Conservation (phyloP, 2,113 vertebrate genomes). For the Tor tambroides region DNA sequence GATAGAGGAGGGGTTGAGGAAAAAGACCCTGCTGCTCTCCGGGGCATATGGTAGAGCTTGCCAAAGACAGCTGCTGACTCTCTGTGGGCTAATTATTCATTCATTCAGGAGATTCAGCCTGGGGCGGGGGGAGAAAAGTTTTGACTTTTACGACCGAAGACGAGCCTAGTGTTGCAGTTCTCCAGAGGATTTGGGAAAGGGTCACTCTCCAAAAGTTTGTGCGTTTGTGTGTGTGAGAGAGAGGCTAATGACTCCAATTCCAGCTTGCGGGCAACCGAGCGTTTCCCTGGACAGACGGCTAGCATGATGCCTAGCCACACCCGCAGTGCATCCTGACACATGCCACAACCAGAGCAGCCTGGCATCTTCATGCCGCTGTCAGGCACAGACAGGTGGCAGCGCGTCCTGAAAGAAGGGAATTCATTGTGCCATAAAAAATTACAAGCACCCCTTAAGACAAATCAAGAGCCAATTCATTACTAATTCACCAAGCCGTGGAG, state of each 20-base stretch:
- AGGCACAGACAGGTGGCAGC: conserved; percentile 51
- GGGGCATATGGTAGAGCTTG: conserved; percentile 63
- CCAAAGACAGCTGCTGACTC: conserved; percentile 64
- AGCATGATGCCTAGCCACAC: conserved; percentile 54
- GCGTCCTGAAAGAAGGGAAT: conserved; percentile 21
- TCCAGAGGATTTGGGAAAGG: background rate
- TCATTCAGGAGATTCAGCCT: conserved; percentile 40
- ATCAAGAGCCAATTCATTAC: conserved; percentile 41
- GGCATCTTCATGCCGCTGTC: conserved; percentile 57
- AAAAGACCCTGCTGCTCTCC: conserved; percentile 44
- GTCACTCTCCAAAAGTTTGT: background rate
- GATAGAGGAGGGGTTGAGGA: conserved; percentile 50
- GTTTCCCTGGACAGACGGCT: conserved; percentile 36
- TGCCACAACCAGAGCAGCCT: conserved; percentile 49
- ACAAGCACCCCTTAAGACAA: conserved; percentile 7
- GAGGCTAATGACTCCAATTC: conserved; percentile 52
- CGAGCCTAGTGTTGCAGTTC: conserved; percentile 2
- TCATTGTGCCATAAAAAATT: conserved; percentile 15
- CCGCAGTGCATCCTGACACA: conserved; percentile 63
- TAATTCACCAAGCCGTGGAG: conserved; percentile 36
- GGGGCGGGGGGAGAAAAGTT: conserved; percentile 31
- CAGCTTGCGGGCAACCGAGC: conserved; percentile 22
- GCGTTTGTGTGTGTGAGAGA: conserved; percentile 7
- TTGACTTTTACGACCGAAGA: background rate
- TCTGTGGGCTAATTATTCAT: conserved; percentile 64